phyloP scores from a whole-genome alignment of 2,888 invertebrate genomes.

The Pseudeuparius sepicola region DNA sequence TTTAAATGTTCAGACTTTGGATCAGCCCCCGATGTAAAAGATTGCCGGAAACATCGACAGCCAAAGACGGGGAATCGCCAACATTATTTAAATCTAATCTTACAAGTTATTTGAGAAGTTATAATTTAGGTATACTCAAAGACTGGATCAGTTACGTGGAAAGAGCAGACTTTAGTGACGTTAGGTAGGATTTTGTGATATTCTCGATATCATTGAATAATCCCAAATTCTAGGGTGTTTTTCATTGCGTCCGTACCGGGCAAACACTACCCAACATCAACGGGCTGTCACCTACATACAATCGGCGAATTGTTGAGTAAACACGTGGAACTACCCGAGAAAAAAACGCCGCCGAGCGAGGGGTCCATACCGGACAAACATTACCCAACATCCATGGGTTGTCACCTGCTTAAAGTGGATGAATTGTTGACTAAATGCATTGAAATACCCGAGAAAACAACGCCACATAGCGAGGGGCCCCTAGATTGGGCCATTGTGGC shows the following conservation, averaged over 20 bases:
- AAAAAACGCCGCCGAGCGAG: too few relatives aligned
- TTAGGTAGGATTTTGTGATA: conserved; percentile 61
- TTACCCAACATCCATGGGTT: too few relatives aligned
- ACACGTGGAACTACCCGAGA: conserved; percentile 50
- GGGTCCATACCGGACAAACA: too few relatives aligned
- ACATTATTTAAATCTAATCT: conserved; percentile 76
- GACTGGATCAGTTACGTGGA: conserved; percentile 66
- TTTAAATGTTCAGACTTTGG: conserved; percentile 88
- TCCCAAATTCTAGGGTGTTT: conserved; percentile 62
- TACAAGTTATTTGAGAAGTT: conserved; percentile 64
- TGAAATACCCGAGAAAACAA: conserved; percentile 34
- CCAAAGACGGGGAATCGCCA: conserved; percentile 62
- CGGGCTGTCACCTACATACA: conserved; percentile 43
- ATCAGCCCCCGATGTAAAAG: conserved; percentile 70
- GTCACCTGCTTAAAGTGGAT: too few relatives aligned
- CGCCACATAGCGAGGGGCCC: conserved; percentile 35
- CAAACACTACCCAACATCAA: conserved; percentile 44
- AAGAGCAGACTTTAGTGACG: conserved; percentile 68
- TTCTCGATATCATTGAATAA: too few relatives aligned
- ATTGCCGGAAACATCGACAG: conserved; percentile 45
- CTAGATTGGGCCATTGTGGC: conserved; percentile 50
- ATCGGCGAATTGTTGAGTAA: conserved; percentile 54
- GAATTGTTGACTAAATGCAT: too few relatives aligned
- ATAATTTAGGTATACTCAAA: conserved; percentile 55
- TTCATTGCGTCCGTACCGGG: conserved; percentile 82